Conservation (phyloP, 2,888 invertebrate species). For the Melolontha melolontha region DNA sequence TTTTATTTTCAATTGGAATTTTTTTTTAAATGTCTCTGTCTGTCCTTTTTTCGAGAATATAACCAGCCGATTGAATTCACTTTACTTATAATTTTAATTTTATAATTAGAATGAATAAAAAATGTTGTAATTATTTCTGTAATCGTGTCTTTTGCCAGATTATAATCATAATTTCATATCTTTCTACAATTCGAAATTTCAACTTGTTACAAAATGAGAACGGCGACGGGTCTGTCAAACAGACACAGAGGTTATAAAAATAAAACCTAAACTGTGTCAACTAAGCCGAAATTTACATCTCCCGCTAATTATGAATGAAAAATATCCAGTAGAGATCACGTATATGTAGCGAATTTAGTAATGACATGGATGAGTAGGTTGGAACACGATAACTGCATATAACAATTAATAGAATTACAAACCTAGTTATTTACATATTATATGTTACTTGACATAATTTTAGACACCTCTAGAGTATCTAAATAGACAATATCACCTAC, state of each 20-base stretch:
- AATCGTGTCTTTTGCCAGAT: slow-evolving; percentile 20
- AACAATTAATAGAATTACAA: slow-evolving; percentile 2
- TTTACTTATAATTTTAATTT: too few relatives aligned
- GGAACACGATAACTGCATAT: neutral
- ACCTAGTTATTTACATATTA: neutral
- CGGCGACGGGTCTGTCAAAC: slow-evolving; percentile 34
- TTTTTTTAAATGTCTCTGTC: too few relatives aligned
- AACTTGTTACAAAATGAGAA: slow-evolving; percentile 41
- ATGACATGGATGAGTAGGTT: slow-evolving; percentile 14
- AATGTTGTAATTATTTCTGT: too few relatives aligned
- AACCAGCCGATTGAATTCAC: too few relatives aligned
- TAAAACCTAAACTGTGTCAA: slow-evolving; percentile 44
- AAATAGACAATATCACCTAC: too few relatives aligned
- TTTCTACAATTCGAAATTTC: slow-evolving; percentile 27
- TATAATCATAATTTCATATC: slow-evolving; percentile 21
- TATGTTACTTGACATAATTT: too few relatives aligned
- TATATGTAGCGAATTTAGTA: slow-evolving; percentile 31
- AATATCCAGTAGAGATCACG: slow-evolving; percentile 31
- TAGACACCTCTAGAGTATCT: too few relatives aligned
- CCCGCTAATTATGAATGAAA: slow-evolving; percentile 39
- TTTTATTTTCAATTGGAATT: too few relatives aligned
- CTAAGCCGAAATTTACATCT: slow-evolving; percentile 29
- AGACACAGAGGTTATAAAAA: slow-evolving; percentile 39
- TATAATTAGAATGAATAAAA: too few relatives aligned
- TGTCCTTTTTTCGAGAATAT: too few relatives aligned